phyloP scores from a whole-genome alignment of 2,888 invertebrate genomes.

The Strigamia crassipes region DNA sequence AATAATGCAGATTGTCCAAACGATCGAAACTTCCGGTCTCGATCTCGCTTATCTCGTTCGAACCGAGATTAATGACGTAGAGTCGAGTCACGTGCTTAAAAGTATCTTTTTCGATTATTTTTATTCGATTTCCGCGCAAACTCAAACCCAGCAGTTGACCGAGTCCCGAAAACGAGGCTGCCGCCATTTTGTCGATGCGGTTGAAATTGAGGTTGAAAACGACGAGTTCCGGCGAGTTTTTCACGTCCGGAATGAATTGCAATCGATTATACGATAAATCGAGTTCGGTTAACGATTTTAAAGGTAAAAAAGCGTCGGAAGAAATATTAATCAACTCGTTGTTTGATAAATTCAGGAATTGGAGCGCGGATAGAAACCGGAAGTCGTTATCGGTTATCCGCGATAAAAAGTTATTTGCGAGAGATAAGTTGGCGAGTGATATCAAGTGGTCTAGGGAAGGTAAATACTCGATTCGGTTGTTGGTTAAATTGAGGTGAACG shows the following conservation, averaged over 20 bases:
- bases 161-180: background rate
- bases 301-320: background rate
- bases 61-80: background rate
- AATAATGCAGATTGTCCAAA: background rate
- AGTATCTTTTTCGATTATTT: background rate
- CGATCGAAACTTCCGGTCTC: background rate
- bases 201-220: background rate
- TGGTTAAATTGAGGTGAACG: background rate
- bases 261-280: background rate
- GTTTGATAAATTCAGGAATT: background rate
- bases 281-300: background rate
- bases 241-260: background rate
- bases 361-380: background rate
- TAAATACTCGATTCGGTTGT: background rate
- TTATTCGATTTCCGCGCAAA: background rate
- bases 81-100: background rate
- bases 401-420: background rate
- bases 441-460: background rate
- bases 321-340: background rate
- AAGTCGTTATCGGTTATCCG: background rate
- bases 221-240: background rate
- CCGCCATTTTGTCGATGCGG: background rate
- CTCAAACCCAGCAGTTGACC: background rate
- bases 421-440: background rate
- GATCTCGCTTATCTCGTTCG: background rate